A percentile compares a stretch with the other conserved stretches of the same genome.
Conservation (phyloP, 1,140 invertebrate genomes). For the Mactra quadrangularis region DNA sequence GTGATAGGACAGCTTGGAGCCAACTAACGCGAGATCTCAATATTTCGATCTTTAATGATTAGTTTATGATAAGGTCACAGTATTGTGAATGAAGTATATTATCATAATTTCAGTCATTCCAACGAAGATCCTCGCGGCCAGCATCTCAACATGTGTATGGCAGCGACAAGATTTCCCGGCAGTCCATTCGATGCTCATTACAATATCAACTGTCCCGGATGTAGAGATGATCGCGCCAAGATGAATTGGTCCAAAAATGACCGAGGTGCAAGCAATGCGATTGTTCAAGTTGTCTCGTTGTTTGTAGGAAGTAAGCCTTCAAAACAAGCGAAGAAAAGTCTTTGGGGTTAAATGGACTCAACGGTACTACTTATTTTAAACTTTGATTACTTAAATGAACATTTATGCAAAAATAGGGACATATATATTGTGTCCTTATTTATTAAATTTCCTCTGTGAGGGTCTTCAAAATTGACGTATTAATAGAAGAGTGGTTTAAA, state of each 20-base stretch:
- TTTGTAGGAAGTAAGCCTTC: not conserved
- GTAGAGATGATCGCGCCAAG: not conserved
- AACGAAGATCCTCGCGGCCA: constrained; percentile 17
- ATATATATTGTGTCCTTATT: too few species aligned
- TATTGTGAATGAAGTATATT: too few species aligned
- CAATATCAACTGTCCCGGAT: constrained; percentile 12
- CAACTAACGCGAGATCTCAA: too few species aligned
- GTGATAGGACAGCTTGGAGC: too few species aligned
- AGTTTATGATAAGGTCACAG: too few species aligned
- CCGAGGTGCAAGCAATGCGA: not conserved
- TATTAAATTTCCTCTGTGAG: too few species aligned
- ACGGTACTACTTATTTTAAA: too few species aligned
- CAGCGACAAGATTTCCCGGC: not conserved
- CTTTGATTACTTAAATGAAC: too few species aligned
- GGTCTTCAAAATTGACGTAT: too few species aligned
- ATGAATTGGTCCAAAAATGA: not conserved
- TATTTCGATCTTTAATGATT: too few species aligned
- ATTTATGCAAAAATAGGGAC: too few species aligned
- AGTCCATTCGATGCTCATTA: not conserved
- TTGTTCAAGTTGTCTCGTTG: not conserved
- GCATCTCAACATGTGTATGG: not conserved
- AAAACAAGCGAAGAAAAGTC: constrained; percentile 1
- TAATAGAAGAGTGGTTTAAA: too few species aligned
- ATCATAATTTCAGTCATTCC: not conserved
- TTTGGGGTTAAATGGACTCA: not conserved